Evolutionary conservation across 2,888 invertebrate species (phyloP), one percentile per base, ranked within the genome.

Genomic region (Trichopoda pennipes): DNA sequence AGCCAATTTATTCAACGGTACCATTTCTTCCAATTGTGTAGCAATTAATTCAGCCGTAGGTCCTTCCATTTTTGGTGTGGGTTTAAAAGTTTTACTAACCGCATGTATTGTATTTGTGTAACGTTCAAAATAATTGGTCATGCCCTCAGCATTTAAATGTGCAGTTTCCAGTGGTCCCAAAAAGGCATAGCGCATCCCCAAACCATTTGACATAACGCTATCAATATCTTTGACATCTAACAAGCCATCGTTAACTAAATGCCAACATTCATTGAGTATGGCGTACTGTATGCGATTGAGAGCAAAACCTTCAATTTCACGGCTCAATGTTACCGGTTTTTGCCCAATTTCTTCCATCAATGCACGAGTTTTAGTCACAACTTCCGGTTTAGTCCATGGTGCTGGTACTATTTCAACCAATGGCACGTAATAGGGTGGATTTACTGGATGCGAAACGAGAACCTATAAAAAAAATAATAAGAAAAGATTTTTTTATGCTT

Each of bases 401-500:
- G 98, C 96, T 0, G 98, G 98, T 0, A 98, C 96, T 16, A 99
- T 93, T 92, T 99, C 99, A 0, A 98, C 97, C 56, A 99, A 92
- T 0, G 98, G 98, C 28, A 98, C 97, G 90, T 97, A 98, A 90
- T 98, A 98, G 0, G 99, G 99, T 7, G 99, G 99, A 91, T 99
- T 99, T 2, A 98, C 97, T 91, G 98, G 99, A 92, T 99, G 98
- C 0, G 96, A 96, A 16, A 98, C 96, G 28, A 91, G 75, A 17
- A 90, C 83, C 91, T 91, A n/a, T 21, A 55, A 14, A 21, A 55
- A 55, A 35, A 58, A 19, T 4, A 23, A 32, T 2, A 55, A 16
- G 12, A 12, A 28, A 42, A 68, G 19, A 4, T 28, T 28, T 28
- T 28, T 28, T 28, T 6, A 28, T 8, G 1, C 3, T 28, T 28